phyloP scores from a whole-genome alignment of 2,797 vertebrate species.

The Taenioides sp. region DNA sequence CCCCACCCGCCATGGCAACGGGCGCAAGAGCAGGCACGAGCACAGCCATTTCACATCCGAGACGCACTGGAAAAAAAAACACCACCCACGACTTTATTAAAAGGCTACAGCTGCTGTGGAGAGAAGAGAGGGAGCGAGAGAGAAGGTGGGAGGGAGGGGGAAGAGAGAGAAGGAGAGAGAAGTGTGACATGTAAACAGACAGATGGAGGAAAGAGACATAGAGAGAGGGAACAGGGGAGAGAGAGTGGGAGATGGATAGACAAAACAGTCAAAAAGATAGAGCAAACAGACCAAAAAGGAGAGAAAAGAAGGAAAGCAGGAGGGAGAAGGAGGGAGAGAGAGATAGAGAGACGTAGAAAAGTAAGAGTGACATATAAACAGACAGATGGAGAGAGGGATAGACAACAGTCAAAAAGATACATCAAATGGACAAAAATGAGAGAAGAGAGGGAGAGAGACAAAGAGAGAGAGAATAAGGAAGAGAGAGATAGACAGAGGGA shows the following conservation, averaged over 20 bases:
- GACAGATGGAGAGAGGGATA: neutral
- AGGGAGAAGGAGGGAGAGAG: constrained; percentile 1
- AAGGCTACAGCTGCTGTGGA: constrained; percentile 61
- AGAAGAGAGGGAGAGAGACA: neutral
- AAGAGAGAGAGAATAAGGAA: no score
- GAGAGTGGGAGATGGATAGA: neutral
- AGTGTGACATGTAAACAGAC: no score
- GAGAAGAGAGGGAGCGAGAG: neutral
- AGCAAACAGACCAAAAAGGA: neutral
- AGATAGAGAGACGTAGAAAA: no score
- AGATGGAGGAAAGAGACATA: constrained; percentile 9
- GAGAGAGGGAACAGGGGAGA: no score
- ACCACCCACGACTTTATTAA: constrained; percentile 58
- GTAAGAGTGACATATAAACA: neutral
- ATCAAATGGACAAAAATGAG: no score
- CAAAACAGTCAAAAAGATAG: neutral
- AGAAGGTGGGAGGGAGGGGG: no score
- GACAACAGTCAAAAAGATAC: no score
- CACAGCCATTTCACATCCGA: constrained; percentile 6
- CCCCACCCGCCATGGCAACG: constrained; percentile 46
- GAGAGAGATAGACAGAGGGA: no score
- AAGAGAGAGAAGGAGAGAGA: neutral
- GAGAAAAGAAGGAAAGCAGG: no score
- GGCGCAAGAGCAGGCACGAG: constrained; percentile 25
- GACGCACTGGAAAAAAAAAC: constrained; percentile 9